Evolutionary conservation across 2,113 vertebrate species (phyloP).

Genomic region (Tyrannus savana): DNA sequence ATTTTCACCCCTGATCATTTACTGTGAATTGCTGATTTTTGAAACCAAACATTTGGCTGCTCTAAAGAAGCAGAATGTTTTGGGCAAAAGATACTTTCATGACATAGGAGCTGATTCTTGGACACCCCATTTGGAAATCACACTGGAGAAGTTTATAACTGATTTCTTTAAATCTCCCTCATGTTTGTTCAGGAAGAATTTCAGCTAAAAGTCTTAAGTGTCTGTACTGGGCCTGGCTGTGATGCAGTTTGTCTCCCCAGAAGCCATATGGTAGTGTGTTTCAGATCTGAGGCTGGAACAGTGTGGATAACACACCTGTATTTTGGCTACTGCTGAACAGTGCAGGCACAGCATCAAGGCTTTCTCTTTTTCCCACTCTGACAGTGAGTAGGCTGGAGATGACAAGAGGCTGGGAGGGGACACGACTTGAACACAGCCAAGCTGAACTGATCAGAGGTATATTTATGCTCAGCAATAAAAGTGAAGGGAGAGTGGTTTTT

Average conservation of each 20-base stretch:
- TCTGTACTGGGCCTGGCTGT: neutral
- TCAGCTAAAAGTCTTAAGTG: neutral
- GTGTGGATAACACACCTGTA: accelerated
- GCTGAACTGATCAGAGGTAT: neutral
- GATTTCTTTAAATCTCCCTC: neutral
- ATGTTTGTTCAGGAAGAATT: neutral
- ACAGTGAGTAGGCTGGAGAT: neutral
- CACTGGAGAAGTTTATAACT: accelerated
- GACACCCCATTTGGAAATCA: neutral
- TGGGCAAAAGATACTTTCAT: neutral
- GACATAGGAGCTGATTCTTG: neutral
- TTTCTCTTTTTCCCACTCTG: neutral
- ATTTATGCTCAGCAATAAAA: neutral
- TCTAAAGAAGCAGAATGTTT: neutral
- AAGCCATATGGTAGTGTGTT: neutral
- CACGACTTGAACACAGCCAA: too few relatives aligned
- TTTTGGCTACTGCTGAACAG: neutral
- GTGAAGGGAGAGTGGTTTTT: too few relatives aligned
- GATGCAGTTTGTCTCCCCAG: neutral
- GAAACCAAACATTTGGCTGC: neutral
- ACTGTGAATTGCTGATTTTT: neutral
- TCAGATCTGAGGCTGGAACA: neutral
- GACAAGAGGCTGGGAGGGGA: neutral
- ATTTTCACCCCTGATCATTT: neutral
- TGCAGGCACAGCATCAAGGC: neutral